Evolutionary conservation across 2,888 invertebrate species (phyloP).

Genomic region (Coenonympha arcania): DNA sequence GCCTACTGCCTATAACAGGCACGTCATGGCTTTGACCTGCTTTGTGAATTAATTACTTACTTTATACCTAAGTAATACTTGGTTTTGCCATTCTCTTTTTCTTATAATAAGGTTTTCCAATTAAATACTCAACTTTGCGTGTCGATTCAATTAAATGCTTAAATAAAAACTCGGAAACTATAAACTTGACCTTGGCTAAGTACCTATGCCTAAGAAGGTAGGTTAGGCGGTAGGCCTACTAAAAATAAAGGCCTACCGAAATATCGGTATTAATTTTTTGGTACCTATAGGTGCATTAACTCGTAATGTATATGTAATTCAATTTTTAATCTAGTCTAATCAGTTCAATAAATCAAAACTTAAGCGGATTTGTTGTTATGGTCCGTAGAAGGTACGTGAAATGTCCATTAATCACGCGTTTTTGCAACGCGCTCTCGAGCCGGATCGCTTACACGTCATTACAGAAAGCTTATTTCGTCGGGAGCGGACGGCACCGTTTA

Average conservation of each 20-base stretch:
- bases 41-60: constrained; percentile 8
- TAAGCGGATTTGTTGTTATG: constrained; percentile 48
- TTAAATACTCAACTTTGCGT: neutral
- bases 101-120: neutral
- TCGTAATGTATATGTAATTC: too few relatives aligned
- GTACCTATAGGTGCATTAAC: too few relatives aligned
- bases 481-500: constrained; percentile 72
- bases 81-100: constrained; percentile 1
- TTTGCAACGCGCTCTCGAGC: constrained; percentile 44
- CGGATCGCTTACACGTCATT: constrained; percentile 65
- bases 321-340: too few relatives aligned
- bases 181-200: neutral
- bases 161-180: neutral
- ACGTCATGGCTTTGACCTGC: constrained; percentile 18
- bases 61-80: neutral
- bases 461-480: constrained; percentile 70
- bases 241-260: too few relatives aligned
- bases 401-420: constrained; percentile 61
- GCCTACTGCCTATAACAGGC: too few relatives aligned
- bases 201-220: too few relatives aligned
- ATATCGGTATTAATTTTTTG: too few relatives aligned
- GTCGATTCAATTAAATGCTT: neutral
- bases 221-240: too few relatives aligned
- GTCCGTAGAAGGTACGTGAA: constrained; percentile 27
- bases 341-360: constrained; percentile 9